Evolutionary conservation across 2,113 vertebrate species (phyloP), one percentile per base, ranked within the genome.

Genomic region (Chaenogobius annularis): DNA sequence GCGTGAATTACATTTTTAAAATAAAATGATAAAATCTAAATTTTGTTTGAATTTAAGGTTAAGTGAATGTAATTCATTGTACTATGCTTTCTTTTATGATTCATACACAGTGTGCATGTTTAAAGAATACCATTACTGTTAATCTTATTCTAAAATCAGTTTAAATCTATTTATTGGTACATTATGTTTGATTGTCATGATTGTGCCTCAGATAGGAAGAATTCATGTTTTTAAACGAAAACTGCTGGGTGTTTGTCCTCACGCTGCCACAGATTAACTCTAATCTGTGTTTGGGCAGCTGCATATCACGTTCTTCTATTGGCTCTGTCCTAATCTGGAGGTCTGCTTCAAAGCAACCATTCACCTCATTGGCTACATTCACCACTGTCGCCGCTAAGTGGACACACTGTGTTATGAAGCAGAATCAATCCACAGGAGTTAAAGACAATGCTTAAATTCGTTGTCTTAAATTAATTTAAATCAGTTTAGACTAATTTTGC

Each of bases 211-310:
- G 10, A 12, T 15, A 23, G 22, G 55, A 6, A 7, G 50, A 52
- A 52, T 62, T 40, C 80, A 8, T 35, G 64, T 7, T 13, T 20
- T 56, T 13, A 11, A 12, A 66, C 35, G 43, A 47, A 68, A 31
- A 83, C 73, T 62, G 67, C 71, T 74, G 69, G 65, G 58, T 47
- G 71, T 70, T 79, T 66, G 65, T 78, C 50, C 80, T 74, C 66
- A 72, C 50, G 75, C 76, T 64, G 77, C 80, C 48, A 8, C 69
- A 84, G 78, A 91, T 93, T 92, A 91, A 19, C 66, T 61, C 83
- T 92, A 92, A 93, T 91, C 92, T 81, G 46, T 81, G 76, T 87
- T 80, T 77, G 79, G 69, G 73, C 63, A 15, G 0, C 68, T 63
- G 74, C 65, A 43, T 68, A 83, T 71, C 26, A 68, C 61, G 31